Evolutionary conservation across 2,797 vertebrate genomes (phyloP).

Genomic region (Cryptoblepharus egeriae): DNA sequence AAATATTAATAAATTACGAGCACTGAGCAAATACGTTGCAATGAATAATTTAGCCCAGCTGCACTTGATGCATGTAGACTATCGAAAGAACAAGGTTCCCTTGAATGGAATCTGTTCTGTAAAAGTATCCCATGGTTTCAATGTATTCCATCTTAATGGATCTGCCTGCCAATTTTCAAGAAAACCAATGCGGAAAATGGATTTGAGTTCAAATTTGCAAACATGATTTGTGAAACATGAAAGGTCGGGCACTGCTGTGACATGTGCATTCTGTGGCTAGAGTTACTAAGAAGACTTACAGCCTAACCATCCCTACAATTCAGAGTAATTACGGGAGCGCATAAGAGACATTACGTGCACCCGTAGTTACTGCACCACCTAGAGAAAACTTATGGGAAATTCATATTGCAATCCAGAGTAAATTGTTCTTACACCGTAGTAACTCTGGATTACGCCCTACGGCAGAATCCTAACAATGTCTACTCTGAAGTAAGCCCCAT

Average conservation of each 20-base stretch:
- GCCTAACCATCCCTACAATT: too few relatives aligned
- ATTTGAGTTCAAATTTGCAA: constrained; percentile 6
- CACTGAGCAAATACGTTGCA: constrained; percentile 37
- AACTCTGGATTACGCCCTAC: too few relatives aligned
- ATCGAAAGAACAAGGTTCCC: constrained; percentile 13
- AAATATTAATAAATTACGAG: constrained; percentile 32
- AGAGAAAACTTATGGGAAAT: too few relatives aligned
- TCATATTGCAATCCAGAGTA: too few relatives aligned
- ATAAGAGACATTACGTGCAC: too few relatives aligned
- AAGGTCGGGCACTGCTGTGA: not conserved
- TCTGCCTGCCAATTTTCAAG: not conserved
- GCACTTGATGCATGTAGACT: not conserved
- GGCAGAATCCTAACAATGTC: too few relatives aligned
- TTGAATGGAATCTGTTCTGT: not conserved
- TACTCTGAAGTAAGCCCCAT: too few relatives aligned
- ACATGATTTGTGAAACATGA: not conserved
- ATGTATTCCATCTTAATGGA: not conserved
- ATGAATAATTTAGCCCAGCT: constrained; percentile 23
- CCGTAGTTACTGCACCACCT: too few relatives aligned
- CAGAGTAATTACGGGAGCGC: too few relatives aligned
- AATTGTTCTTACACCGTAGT: too few relatives aligned
- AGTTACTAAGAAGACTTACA: too few relatives aligned
- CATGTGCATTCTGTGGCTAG: too few relatives aligned
- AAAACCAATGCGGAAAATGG: not conserved
- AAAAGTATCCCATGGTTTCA: not conserved